Evolutionary conservation across 2,113 vertebrate species (phyloP).

Genomic region (Eubucco bourcierii): DNA sequence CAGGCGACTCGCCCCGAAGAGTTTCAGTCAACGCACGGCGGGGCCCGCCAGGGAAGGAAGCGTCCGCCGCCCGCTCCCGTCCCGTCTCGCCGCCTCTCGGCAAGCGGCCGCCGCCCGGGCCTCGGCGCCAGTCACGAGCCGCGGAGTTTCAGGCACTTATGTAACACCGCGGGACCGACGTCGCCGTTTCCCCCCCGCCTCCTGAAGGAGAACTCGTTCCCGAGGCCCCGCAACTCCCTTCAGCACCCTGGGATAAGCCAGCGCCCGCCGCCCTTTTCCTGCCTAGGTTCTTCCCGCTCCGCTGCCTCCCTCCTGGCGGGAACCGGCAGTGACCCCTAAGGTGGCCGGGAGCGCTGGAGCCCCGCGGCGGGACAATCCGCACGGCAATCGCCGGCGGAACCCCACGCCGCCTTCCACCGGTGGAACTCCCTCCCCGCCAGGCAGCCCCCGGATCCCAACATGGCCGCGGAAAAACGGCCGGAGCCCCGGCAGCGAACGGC

Average conservation of each 20-base stretch:
- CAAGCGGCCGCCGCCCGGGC: not conserved
- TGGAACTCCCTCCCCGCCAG: not conserved
- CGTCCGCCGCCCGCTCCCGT: not conserved
- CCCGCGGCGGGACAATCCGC: not conserved
- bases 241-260: not conserved
- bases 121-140: not conserved
- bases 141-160: not conserved
- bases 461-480: slow-evolving; percentile 31
- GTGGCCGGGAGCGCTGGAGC: not conserved
- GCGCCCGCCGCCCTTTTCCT: not conserved
- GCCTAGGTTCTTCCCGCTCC: not conserved
- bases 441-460: slow-evolving; percentile 27
- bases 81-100: not conserved
- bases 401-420: not conserved
- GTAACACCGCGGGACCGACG: not conserved
- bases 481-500: not conserved
- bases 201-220: not conserved
- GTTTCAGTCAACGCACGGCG: not conserved
- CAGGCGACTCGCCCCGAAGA: not conserved
- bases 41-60: not conserved
- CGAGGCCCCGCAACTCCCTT: not conserved
- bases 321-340: not conserved
- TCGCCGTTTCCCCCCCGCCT: not conserved
- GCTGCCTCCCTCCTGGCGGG: not conserved
- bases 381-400: not conserved